Percentiles rank a stretch among this genome's conserved stretches.
Evolutionary conservation across 1,140 invertebrate species (phyloP).

Genomic region (Whitmania pigra): DNA sequence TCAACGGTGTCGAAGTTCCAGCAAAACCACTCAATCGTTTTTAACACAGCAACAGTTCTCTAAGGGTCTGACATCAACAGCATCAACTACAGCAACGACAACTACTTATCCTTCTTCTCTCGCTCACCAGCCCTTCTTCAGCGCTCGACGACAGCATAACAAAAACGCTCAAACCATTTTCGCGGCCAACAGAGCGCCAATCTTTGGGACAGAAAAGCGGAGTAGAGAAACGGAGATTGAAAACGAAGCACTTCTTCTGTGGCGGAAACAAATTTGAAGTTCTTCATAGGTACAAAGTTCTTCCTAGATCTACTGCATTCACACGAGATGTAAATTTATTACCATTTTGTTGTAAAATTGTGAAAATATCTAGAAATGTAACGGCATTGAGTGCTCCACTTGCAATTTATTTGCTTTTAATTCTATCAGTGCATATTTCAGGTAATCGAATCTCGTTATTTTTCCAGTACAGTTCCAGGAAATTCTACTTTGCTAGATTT

Average conservation of each 20-base stretch:
- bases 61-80: background rate
- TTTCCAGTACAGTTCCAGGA: too few relatives aligned
- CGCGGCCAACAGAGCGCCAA: background rate
- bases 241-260: conserved; percentile 7
- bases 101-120: conserved; percentile 6
- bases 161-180: conserved; percentile 2
- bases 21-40: background rate
- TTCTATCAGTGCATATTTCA: too few relatives aligned
- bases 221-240: conserved; percentile 8
- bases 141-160: background rate
- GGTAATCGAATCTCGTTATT: too few relatives aligned
- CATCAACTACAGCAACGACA: background rate
- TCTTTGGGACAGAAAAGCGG: background rate
- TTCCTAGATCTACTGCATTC: too few relatives aligned
- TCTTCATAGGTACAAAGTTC: too few relatives aligned
- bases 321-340: too few relatives aligned
- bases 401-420: too few relatives aligned
- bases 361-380: too few relatives aligned
- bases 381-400: too few relatives aligned
- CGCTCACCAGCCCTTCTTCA: conserved; percentile 6
- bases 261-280: background rate
- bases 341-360: too few relatives aligned
- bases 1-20: background rate
- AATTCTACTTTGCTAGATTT: too few relatives aligned
- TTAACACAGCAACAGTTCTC: background rate